Percentiles rank a stretch among this genome's conserved stretches.
Conservation (phyloP, 2,888 invertebrate genomes). For the Nomada goodeniana region DNA sequence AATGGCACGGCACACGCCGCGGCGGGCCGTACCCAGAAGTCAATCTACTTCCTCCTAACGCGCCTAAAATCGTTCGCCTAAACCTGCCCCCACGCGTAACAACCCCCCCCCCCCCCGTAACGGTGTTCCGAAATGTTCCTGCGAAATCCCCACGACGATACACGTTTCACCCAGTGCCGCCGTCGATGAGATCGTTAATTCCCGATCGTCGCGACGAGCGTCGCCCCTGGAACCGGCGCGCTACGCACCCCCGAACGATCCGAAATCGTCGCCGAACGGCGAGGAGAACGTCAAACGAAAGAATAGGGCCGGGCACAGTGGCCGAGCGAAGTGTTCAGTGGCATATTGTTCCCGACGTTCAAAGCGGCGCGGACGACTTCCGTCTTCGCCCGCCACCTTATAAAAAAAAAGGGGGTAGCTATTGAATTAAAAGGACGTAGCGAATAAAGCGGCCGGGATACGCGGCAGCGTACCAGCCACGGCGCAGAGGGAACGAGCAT, state of each 20-base stretch:
- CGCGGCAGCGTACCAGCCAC: slow-evolving; percentile 36
- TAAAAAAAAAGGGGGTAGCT: slow-evolving; percentile 75
- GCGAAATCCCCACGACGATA: background rate
- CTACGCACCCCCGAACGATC: background rate
- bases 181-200: background rate
- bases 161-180: slow-evolving; percentile 12
- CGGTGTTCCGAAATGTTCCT: background rate
- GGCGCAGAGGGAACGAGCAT: slow-evolving; percentile 30
- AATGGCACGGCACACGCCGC: background rate
- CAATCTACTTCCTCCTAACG: background rate
- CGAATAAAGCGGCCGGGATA: slow-evolving; percentile 73
- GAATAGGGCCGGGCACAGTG: slow-evolving; percentile 2
- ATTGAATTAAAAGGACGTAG: slow-evolving; percentile 83
- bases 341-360: slow-evolving; percentile 28
- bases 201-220: slow-evolving; percentile 20
- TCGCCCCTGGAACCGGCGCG: background rate
- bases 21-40: background rate
- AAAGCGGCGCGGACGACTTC: slow-evolving; percentile 56
- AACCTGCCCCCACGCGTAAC: too few relatives aligned
- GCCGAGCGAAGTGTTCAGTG: slow-evolving; percentile 9
- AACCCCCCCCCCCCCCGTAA: accelerated
- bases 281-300: background rate
- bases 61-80: background rate
- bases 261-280: background rate
- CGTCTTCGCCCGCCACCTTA: slow-evolving; percentile 66